Percentiles rank a stretch among this genome's conserved stretches.
Evolutionary conservation across 2,888 invertebrate genomes (phyloP).

Genomic region (Embidobia sp.): DNA sequence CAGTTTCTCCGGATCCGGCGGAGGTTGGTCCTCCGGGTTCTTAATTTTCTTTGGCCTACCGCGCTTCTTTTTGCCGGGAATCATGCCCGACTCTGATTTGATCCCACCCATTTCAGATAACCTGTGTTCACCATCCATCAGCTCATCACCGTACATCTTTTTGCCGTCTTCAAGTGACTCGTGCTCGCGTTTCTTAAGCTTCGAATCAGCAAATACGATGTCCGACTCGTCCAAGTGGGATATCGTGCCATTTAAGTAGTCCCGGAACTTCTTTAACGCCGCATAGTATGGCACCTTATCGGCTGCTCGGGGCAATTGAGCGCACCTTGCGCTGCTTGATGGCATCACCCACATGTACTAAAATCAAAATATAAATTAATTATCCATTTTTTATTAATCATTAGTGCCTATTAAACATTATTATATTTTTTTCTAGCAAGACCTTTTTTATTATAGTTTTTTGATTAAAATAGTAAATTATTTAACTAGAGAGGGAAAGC

Average conservation of each 20-base stretch:
- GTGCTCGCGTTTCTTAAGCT: slow-evolving; percentile 83
- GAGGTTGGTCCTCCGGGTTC: slow-evolving; percentile 86
- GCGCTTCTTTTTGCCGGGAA: slow-evolving; percentile 93
- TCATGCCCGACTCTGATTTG: slow-evolving; percentile 77
- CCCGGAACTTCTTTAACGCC: slow-evolving; percentile 96
- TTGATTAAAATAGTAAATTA: too few species aligned
- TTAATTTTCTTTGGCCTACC: slow-evolving; percentile 94
- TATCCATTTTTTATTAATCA: neutral
- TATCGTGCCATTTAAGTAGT: slow-evolving; percentile 94
- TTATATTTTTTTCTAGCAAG: too few species aligned
- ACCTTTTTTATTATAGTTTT: too few species aligned
- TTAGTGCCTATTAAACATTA: too few species aligned
- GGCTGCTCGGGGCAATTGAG: slow-evolving; percentile 97
- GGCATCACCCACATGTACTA: slow-evolving; percentile 99
- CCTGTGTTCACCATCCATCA: slow-evolving; percentile 75
- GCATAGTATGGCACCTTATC: slow-evolving; percentile 99
- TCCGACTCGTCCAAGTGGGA: slow-evolving; percentile 93
- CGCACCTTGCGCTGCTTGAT: slow-evolving; percentile 97
- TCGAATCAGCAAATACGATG: slow-evolving; percentile 91
- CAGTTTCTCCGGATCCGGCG: slow-evolving; percentile 80
- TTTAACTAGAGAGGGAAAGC: too few species aligned
- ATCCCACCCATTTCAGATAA: slow-evolving; percentile 75
- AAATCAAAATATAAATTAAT: slow-evolving; percentile 70
- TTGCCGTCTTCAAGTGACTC: slow-evolving; percentile 77
- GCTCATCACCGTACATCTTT: slow-evolving; percentile 72